Base-by-base conservation (phyloP, 2,797 vertebrate species). In the Manis pentadactyla region DNA sequence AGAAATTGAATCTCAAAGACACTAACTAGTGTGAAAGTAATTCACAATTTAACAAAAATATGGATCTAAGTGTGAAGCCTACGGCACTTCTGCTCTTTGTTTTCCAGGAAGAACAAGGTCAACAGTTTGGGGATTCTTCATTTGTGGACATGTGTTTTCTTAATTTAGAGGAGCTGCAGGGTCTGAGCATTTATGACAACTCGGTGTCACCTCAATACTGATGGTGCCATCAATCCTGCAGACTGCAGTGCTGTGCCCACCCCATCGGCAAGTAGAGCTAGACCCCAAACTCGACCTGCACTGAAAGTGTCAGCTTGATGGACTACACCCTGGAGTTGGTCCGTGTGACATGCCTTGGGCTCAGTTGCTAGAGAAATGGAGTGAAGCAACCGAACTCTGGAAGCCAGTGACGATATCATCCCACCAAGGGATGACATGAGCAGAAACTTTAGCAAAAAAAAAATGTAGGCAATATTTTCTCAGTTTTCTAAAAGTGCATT, bases 161-260 rank as follows among this genome's bases (percentile, higher is more conserved):
- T 39, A 92, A 83, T 83, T 92, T 34, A 86, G 79, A 90, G 88
- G 31, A 14, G 85, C 37, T 90, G 64, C 37, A 19, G 37, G 63
- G 15, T 46, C 31, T 59, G 18, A 46, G 73, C 31, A 3, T 46
- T 73, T 74, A 53, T 18, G 21, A 31, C 25, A 10, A 42, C 9
- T 49, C 9, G 0, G 5, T 39, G 55, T 90, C 88, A 64, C 71
- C 75, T 73, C 75, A 3, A 0, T 31, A 2, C 27, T 49, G 74
- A 57, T 27, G 9, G n/a, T 1, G 29, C 46, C 15, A 81, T 90
- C 53, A 81, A 27, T 96, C 34, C 12, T 34, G 74, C 49, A 29
- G 74, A 6, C 31, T 3, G 37, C 25, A 75, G 25, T 21, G 39
- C 9, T 23, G 23, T 5, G 6, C 21, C 85, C 46, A 27, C 4